Evolutionary conservation across 2,888 invertebrate species (phyloP), one percentile per base, ranked within the genome.

Genomic region (Lepidonotus clava): DNA sequence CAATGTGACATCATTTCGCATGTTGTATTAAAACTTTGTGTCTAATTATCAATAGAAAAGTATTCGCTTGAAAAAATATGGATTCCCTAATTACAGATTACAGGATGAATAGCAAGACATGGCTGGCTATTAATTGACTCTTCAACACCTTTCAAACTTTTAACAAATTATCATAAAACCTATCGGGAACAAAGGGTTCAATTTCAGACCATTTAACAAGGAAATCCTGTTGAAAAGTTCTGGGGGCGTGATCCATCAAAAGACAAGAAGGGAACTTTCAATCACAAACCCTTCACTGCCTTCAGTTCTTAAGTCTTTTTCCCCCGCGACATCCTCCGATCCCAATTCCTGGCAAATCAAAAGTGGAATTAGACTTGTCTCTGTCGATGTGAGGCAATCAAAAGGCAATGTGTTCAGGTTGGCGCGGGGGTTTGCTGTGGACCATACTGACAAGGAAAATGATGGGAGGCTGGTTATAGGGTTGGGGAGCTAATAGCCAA

Each of bases 341-440:
- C 36, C 38, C 71, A 71, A 34, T 71, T 34, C 4, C 36, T 38
- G 34, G 38, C 71, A 71, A 71, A 71, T 71, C 71, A 71, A 38
- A 71, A 71, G 38, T 36, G 71, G 38, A 71, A 71, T 71, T 71
- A 71, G 36, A 14, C 71, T 38, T 34, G 71, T 71, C 71, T 71
- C 34, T 2, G 24, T 61, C 61, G 61, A 61, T 61, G 61, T 28
- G 28, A 14, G 21, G 36, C 71, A 71, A 36, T 71, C 71, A 71
- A 38, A 71, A 71, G 71, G 38, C 71, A 71, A 38, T 34, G 38
- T 32, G 61, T 24, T 56, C 56, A 56, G n/a, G 34, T 66, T 6
- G 32, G 66, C 66, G 6, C 1, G 4, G 28, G 66, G 8, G 46
- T 46, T 18, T 46, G n/a, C 46, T 46, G 46, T 46, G 46, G 8